These are phyloP conservation scores for Pangasius mekongensis DNA, from an alignment of 2,797 vertebrate genomes.

Conservation along the genomic window DNA sequence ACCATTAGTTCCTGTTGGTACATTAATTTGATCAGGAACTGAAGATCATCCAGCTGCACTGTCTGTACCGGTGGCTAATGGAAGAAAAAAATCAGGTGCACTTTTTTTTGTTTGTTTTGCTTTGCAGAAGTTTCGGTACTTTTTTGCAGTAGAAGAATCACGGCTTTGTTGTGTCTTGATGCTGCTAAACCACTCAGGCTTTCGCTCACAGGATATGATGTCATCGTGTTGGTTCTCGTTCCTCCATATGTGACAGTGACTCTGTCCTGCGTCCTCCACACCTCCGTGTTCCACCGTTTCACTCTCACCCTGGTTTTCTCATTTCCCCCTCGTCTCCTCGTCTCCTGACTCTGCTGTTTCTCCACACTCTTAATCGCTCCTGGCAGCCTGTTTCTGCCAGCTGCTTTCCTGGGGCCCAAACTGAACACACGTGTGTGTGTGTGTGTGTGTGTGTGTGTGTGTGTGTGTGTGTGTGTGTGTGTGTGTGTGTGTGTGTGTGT, in stretches of 20 bases:
- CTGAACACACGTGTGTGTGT: not conserved
- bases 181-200: not conserved
- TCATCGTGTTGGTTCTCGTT: slow-evolving; percentile 15
- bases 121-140: not conserved
- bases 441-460: slow-evolving; percentile 29
- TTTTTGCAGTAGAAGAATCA: not conserved
- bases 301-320: slow-evolving; percentile 4
- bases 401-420: slow-evolving; percentile 29
- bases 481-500: not conserved
- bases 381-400: slow-evolving; percentile 48
- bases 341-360: slow-evolving; percentile 43
- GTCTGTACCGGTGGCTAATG: not conserved
- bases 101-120: not conserved
- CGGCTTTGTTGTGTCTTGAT: not conserved
- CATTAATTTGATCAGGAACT: not conserved
- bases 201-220: not conserved
- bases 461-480: slow-evolving; percentile 24
- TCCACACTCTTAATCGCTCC: slow-evolving; percentile 42
- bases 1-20: not conserved
- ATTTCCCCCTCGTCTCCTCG: not conserved
- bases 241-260: not conserved
- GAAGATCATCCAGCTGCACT: too few species aligned
- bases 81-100: not conserved
- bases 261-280: not conserved
- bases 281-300: slow-evolving; percentile 18